Percentiles rank a stretch among this genome's conserved stretches.
phyloP scores from a whole-genome alignment of 1,140 invertebrate species.

The Tetraneura akinire region DNA sequence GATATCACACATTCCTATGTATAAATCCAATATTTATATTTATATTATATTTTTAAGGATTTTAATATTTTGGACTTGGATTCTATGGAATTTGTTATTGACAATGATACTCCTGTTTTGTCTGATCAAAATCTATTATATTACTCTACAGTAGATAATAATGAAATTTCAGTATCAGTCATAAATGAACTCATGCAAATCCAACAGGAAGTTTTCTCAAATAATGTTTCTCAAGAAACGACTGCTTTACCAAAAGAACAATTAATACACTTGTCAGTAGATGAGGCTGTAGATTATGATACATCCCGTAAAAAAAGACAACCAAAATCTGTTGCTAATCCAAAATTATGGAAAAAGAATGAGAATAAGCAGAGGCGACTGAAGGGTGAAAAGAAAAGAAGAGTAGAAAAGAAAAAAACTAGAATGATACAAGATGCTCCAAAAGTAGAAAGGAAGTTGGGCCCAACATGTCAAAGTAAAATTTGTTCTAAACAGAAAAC shows the following conservation, averaged over 20 bases:
- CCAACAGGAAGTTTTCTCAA: background rate
- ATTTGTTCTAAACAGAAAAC: background rate
- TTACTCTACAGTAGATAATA: too few relatives aligned
- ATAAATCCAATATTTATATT: too few relatives aligned
- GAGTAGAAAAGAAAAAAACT: background rate
- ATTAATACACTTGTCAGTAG: background rate
- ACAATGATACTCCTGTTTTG: background rate
- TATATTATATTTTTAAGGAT: background rate
- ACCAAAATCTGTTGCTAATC: background rate
- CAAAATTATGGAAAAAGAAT: background rate
- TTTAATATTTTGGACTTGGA: slow-evolving; percentile 1
- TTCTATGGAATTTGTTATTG: background rate
- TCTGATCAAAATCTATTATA: background rate
- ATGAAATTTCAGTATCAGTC: background rate
- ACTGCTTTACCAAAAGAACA: background rate
- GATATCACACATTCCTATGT: too few relatives aligned
- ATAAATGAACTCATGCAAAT: background rate
- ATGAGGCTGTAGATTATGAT: background rate
- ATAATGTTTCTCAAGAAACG: background rate
- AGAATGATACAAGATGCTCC: background rate
- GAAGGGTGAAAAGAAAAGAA: background rate
- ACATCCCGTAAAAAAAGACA: background rate
- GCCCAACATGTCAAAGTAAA: background rate
- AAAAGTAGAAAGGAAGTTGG: background rate
- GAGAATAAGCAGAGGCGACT: background rate